Conservation (phyloP, 2,113 vertebrate genomes). For the Aspiorhynchus laticeps region DNA sequence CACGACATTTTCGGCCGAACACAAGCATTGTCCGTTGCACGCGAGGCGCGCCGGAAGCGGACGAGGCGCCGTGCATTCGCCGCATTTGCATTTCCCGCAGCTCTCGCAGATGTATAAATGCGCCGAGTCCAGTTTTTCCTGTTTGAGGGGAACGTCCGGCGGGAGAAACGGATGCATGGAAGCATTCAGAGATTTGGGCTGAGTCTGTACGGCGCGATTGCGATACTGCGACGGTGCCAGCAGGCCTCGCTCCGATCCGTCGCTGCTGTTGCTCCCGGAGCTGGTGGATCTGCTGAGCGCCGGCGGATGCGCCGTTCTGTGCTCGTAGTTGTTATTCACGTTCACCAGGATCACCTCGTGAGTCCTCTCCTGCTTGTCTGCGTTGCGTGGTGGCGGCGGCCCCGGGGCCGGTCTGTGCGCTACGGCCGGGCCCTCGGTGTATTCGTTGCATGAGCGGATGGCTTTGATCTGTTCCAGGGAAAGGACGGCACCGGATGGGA, state of each 20-base stretch:
- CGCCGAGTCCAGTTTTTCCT: constrained; percentile 28
- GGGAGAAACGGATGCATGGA: constrained; percentile 63
- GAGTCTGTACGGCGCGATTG: constrained; percentile 83
- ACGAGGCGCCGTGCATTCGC: constrained; percentile 90
- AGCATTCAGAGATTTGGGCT: constrained; percentile 82
- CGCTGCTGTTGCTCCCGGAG: constrained; percentile 90
- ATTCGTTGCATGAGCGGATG: constrained; percentile 94
- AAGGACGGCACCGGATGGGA: constrained; percentile 82
- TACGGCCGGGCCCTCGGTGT: constrained; percentile 92
- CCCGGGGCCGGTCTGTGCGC: constrained; percentile 78
- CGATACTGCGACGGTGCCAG: constrained; percentile 79
- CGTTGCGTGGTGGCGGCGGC: constrained; percentile 75
- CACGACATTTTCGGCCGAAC: constrained; percentile 92
- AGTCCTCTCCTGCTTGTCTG: constrained; percentile 93
- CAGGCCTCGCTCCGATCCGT: constrained; percentile 92
- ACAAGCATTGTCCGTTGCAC: constrained; percentile 92
- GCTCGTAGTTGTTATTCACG: constrained; percentile 91
- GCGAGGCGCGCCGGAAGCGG: constrained; percentile 90
- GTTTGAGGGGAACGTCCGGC: constrained; percentile 83
- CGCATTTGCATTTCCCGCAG: constrained; percentile 95
- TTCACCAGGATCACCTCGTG: constrained; percentile 92
- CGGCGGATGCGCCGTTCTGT: constrained; percentile 75
- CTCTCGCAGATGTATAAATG: constrained; percentile 95
- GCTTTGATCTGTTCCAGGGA: constrained; percentile 98
- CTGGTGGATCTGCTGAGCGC: constrained; percentile 90